Evolutionary conservation across 35 echinoderm and acorn worm species (phyloP).

Genomic region (Heliocidaris tuberculata): DNA sequence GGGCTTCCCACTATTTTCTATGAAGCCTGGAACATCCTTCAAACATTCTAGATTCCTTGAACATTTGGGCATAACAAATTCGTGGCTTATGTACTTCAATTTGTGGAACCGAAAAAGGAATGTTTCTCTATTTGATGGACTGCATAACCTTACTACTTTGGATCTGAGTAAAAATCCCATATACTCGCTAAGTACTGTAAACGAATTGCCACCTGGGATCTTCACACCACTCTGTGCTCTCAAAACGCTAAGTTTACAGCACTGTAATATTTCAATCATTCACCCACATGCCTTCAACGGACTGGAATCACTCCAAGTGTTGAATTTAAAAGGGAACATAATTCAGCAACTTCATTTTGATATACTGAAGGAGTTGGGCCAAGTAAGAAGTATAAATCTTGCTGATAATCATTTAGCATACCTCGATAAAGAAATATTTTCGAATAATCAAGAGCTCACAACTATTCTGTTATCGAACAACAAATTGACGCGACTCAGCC

Average conservation of each 20-base stretch:
- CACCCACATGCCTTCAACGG: neutral
- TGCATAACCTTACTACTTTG: neutral
- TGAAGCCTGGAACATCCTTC: neutral
- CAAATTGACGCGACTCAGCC: neutral
- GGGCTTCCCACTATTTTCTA: neutral
- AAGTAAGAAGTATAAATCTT: neutral
- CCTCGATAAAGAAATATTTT: neutral
- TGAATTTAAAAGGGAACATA: neutral
- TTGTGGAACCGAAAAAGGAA: neutral
- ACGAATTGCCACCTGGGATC: neutral
- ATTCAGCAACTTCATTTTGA: neutral
- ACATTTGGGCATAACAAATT: neutral
- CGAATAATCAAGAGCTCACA: neutral
- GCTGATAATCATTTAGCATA: neutral
- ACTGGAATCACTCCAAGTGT: neutral
- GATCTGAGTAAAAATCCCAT: neutral
- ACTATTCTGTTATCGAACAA: neutral
- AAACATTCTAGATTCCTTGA: neutral
- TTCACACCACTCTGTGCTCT: neutral
- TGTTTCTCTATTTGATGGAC: neutral
- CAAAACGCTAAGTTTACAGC: neutral
- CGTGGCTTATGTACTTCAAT: neutral
- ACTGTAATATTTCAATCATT: neutral
- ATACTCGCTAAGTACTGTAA: neutral
- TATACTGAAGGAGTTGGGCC: neutral